Percentiles rank a stretch among this genome's conserved stretches.
These are phyloP conservation scores for Pseudoatta argentina DNA, from an alignment of 1,140 invertebrate species.

Conservation along the genomic window DNA sequence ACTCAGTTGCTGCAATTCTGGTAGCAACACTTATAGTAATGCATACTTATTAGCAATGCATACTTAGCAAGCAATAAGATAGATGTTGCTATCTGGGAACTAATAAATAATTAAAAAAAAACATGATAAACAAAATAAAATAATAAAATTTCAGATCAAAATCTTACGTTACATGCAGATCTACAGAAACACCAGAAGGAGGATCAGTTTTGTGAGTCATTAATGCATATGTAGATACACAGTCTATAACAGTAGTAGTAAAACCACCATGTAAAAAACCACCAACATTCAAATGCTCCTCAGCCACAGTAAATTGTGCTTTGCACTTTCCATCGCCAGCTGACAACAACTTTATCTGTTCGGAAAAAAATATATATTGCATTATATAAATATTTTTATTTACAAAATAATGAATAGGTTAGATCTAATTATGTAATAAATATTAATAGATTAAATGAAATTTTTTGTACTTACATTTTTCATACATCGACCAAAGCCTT, in stretches of 20 bases:
- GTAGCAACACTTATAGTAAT: too few relatives aligned
- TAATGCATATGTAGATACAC: conserved; percentile 93
- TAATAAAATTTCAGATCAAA: background rate
- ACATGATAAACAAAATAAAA: conserved; percentile 14
- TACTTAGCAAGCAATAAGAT: too few relatives aligned
- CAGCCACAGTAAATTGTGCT: conserved; percentile 92
- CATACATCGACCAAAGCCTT: conserved; percentile 84
- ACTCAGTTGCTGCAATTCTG: too few relatives aligned
- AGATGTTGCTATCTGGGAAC: too few relatives aligned
- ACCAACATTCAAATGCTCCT: conserved; percentile 92
- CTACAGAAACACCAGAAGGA: conserved; percentile 91
- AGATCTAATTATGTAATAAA: too few relatives aligned
- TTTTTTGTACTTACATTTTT: conserved; percentile 84
- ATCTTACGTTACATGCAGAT: conserved; percentile 90
- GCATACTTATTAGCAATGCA: too few relatives aligned
- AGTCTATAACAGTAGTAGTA: conserved; percentile 93
- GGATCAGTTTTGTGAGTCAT: conserved; percentile 88
- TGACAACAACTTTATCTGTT: conserved; percentile 90
- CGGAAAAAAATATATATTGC: conserved; percentile 60
- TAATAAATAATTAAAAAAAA: background rate
- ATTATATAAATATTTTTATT: too few relatives aligned
- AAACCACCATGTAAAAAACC: conserved; percentile 95
- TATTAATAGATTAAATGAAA: background rate
- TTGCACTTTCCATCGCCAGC: conserved; percentile 89
- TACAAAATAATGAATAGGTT: too few relatives aligned